Evolutionary conservation across 53 echinoderm and acorn worm genomes (phyloP), one percentile per base, ranked within the genome.

Genomic region (Hippasteria phrygiana): DNA sequence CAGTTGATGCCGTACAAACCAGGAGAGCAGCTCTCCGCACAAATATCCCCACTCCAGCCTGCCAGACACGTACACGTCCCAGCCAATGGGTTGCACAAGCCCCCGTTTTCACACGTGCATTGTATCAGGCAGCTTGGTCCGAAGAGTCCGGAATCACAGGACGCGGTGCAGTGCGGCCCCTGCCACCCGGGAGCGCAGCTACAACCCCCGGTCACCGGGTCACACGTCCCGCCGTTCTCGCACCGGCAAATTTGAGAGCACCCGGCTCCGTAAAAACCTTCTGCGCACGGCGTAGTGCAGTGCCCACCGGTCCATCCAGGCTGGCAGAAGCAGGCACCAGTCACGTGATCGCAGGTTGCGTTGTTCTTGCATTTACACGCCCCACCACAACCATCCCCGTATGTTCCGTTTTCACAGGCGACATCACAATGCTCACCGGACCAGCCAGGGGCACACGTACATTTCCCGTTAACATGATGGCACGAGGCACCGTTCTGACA

Each of bases 101-200:
- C 95, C 22, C 77, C 95, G 55, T 95, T 90, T 48, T 78, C 70
- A 43, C 91, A 91, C 48, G 1, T 22, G 47, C 92, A 92, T 1
- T 50, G 75, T 29, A 42, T 51, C 46, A 59, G 29, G 42, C 92
- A 92, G 45, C 74, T 75, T 1, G 50, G 82, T 34, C 91, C 91
- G 42, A 80, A 91, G 22, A 54, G 73, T 34, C 80, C 89, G 36
- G 71, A 72, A 13, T 33, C 40, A 80, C 96, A 96, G 11, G 59
- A 43, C 6, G 42, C 64, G 51, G 88, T 80, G 56, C 96, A 96
- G 32, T 59, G 24, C 13, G 45, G 74, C 13, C 95, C 95, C 47
- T 88, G 77, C 92, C 93, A 97, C 1, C 97, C 97, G 26, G 95
- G 92, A 13, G 79, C 55, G 80, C 97, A 97, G 18, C 70, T 66